Base-by-base conservation (phyloP, 1,140 invertebrate genomes). In the Aphidius ervi region DNA sequence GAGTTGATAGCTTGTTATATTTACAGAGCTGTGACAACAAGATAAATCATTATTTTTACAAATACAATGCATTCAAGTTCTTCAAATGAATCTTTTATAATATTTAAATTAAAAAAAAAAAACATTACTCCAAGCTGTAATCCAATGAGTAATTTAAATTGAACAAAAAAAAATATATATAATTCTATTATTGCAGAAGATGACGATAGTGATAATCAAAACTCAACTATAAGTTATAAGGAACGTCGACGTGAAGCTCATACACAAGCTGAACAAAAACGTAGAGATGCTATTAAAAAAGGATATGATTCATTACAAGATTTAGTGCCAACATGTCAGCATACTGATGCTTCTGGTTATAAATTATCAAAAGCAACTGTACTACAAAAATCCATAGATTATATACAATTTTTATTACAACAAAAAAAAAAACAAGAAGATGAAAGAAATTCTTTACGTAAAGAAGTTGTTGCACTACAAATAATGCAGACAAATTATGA, bases 341-440 rank as follows among this genome's bases (percentile, higher is more conserved):
- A 86, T 41, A 91, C 89, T 55, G 89, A 93, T 71, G 87, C 91
- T 43, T 90, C 88, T 68, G 82, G 92, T 61, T 95, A 96, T 72
- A 98, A 98, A 82, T 83, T 97, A 40, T 98, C 95, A 74, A 99
- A 98, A 83, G 95, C 95, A 20, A 93, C 93, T 52, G 91, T 97
- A 56, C 82, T 97, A 31, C 94, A 97, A 76, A 93, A 93, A 80
- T 95, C 90, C 2, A 93, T 93, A 67, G 91, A 95, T 72, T 93
- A 94, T 72, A 92, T 93, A 71, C 89, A 97, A 79, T 97, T 91
- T 75, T 77, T 98, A 56, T 83, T 93, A 60, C 89, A 94, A 78
- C 93, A 97, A 75, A 93, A 95, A 66, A 90, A 93, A 65, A 92
- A 95, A 67, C 92, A 97, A 72, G 94, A 97, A 71, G 91, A 95